Evolutionary conservation across 2,888 invertebrate species (phyloP).

Genomic region (Andricus quercusramuli): DNA sequence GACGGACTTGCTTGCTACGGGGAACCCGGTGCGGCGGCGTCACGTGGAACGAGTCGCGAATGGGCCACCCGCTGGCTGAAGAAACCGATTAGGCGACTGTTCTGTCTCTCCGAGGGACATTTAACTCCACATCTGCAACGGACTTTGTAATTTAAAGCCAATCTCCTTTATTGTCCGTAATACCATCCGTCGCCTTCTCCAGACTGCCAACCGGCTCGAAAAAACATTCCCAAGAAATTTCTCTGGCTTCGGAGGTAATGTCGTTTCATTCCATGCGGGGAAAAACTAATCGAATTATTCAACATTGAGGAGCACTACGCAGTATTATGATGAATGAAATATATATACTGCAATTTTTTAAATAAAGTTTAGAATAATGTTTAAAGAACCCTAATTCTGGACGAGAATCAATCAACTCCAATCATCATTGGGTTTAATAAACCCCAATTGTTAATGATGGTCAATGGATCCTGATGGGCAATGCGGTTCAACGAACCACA

Average conservation of each 20-base stretch:
- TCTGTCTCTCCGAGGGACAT: conserved; percentile 68
- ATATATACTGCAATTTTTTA: too few species aligned
- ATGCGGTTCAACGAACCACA: not conserved
- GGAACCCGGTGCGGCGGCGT: conserved; percentile 22
- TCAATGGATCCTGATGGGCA: not conserved
- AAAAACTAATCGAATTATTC: conserved; percentile 11
- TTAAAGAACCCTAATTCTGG: not conserved
- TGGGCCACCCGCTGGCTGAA: conserved; percentile 61
- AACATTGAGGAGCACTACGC: not conserved
- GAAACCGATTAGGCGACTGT: conserved; percentile 63
- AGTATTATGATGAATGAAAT: not conserved
- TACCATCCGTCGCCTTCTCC: conserved; percentile 58
- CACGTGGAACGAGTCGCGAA: conserved; percentile 52
- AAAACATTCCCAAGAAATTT: conserved; percentile 36
- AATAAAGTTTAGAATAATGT: too few species aligned
- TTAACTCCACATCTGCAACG: conserved; percentile 70
- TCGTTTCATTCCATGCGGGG: not conserved
- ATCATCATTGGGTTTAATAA: not conserved
- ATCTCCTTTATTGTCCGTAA: conserved; percentile 72
- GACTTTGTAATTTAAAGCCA: conserved; percentile 74
- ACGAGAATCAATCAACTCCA: not conserved
- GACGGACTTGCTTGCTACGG: not conserved
- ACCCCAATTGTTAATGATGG: not conserved
- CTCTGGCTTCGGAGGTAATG: not conserved
- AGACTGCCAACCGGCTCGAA: conserved; percentile 39